Evolutionary conservation across 35 echinoderm and acorn worm species (phyloP).

Genomic region (Lytechinus pictus): DNA sequence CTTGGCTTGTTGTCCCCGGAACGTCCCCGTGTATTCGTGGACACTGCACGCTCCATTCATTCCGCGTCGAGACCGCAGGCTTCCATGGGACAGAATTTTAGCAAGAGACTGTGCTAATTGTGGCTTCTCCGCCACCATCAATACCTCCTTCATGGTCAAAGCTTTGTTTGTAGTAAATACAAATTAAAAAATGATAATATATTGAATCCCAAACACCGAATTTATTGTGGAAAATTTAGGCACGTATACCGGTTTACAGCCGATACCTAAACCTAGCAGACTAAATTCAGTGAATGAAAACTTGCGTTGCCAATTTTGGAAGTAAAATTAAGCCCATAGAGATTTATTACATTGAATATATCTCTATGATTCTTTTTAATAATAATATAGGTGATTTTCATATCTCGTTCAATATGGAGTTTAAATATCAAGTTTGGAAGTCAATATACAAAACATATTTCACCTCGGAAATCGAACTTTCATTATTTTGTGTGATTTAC

Average conservation of each 20-base stretch:
- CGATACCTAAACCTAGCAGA: neutral
- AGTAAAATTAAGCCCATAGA: neutral
- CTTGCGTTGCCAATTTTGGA: neutral
- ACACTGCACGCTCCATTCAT: conserved; percentile 95
- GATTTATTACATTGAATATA: no score
- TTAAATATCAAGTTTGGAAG: no score
- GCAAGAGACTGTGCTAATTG: conserved; percentile 94
- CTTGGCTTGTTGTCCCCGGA: conserved; percentile 79
- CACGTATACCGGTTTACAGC: neutral
- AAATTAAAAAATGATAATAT: neutral
- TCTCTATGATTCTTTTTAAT: no score
- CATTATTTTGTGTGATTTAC: no score
- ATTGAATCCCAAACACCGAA: neutral
- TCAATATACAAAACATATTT: no score
- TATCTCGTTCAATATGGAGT: no score
- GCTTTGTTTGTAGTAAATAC: neutral
- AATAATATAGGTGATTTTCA: no score
- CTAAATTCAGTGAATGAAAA: neutral
- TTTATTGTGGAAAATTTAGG: neutral
- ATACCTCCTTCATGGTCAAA: conserved; percentile 81
- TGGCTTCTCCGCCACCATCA: conserved; percentile 99
- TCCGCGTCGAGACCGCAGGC: conserved; percentile 77
- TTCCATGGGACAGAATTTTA: conserved; percentile 92
- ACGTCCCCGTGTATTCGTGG: conserved; percentile 87
- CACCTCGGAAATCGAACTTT: no score